Evolutionary conservation across 2,797 vertebrate species (phyloP).

Genomic region (Sarcophilus harrisii): DNA sequence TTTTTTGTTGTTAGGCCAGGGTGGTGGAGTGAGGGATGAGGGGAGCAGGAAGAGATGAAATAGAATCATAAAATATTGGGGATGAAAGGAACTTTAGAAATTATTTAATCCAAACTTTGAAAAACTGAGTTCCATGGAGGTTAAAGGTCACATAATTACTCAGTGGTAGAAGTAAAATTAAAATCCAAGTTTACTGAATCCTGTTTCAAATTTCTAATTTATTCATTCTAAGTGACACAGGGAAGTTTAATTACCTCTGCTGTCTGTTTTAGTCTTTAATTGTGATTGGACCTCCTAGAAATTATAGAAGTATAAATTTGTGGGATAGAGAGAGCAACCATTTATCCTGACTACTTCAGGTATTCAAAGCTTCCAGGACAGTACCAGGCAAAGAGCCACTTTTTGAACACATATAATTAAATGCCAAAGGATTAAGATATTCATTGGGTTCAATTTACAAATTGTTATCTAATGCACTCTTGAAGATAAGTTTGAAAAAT

Average conservation of each 20-base stretch:
- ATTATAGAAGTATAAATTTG: not conserved
- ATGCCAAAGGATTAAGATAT: conserved; percentile 31
- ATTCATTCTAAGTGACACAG: not conserved
- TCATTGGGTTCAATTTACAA: conserved; percentile 43
- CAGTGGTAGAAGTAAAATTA: not conserved
- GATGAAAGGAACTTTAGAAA: not conserved
- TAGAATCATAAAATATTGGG: not conserved
- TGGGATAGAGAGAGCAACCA: not conserved
- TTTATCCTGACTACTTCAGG: not conserved
- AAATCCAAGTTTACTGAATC: not conserved
- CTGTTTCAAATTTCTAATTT: not conserved
- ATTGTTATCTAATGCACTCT: conserved; percentile 53
- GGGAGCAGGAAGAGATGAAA: not conserved
- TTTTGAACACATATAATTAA: conserved; percentile 45
- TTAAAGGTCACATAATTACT: not conserved
- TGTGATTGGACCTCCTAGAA: not conserved
- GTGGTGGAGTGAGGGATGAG: no score
- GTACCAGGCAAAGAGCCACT: not conserved
- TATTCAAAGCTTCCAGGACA: not conserved
- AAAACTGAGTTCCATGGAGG: not conserved
- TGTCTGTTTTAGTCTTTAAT: not conserved
- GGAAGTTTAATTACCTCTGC: not conserved
- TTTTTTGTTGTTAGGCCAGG: no score
- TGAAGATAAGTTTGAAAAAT: conserved; percentile 63
- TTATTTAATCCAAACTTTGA: not conserved